These are phyloP conservation scores for Brenthis hecate DNA, from an alignment of 2,888 invertebrate species.

Conservation along the genomic window DNA sequence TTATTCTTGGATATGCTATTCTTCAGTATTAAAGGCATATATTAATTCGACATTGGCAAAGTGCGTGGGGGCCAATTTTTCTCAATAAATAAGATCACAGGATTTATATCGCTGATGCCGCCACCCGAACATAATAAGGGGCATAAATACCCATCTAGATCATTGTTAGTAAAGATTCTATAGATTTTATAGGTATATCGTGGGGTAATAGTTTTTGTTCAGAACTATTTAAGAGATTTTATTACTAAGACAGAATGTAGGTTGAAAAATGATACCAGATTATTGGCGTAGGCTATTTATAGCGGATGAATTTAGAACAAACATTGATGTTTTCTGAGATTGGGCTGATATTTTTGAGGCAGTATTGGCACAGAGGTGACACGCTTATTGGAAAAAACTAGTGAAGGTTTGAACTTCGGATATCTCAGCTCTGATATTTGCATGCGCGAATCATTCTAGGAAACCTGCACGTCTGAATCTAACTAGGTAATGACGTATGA, in stretches of 20 bases:
- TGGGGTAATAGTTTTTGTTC: conserved; percentile 7
- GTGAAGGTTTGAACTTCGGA: too few relatives aligned
- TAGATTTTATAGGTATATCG: conserved; percentile 8
- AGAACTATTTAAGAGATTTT: conserved; percentile 12
- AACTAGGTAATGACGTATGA: too few relatives aligned
- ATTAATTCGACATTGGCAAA: conserved; percentile 36
- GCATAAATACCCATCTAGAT: conserved; percentile 30
- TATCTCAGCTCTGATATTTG: too few relatives aligned
- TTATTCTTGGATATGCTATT: conserved; percentile 7
- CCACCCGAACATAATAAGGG: conserved; percentile 20
- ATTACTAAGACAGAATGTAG: background rate
- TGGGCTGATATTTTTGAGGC: too few relatives aligned
- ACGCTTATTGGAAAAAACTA: too few relatives aligned
- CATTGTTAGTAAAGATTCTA: conserved; percentile 31
- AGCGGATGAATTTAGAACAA: background rate
- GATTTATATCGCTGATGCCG: conserved; percentile 36
- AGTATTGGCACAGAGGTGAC: too few relatives aligned
- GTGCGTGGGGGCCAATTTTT: conserved; percentile 48
- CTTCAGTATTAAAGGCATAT: conserved; percentile 21
- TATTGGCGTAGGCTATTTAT: conserved; percentile 5
- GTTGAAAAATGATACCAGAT: conserved; percentile 4
- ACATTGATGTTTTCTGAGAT: background rate
- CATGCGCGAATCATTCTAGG: too few relatives aligned
- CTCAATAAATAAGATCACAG: conserved; percentile 56
- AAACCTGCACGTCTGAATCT: too few relatives aligned